Conservation (phyloP, 2,888 invertebrate species). For the Andrena haemorrhoa region DNA sequence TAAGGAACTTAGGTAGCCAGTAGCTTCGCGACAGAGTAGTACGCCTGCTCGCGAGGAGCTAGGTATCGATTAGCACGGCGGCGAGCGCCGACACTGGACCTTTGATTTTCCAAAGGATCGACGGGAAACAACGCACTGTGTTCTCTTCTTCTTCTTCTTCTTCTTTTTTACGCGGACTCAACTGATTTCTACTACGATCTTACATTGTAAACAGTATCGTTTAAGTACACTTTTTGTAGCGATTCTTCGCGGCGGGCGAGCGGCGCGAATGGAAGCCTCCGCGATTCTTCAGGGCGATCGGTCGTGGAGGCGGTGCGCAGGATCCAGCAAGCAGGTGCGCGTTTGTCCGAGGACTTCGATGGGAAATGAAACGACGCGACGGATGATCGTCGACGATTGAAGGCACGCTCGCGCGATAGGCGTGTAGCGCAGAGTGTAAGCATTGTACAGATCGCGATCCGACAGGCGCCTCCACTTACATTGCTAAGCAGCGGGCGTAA, state of each 20-base stretch:
- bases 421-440: too few relatives aligned
- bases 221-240: slow-evolving; percentile 50
- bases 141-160: slow-evolving; percentile 45
- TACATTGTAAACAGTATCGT: slow-evolving; percentile 25
- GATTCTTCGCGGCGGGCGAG: slow-evolving; percentile 17
- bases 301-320: not conserved
- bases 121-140: slow-evolving; percentile 48
- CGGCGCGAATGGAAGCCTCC: not conserved
- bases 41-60: slow-evolving; percentile 31
- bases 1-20: slow-evolving; percentile 71
- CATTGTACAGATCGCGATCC: too few relatives aligned
- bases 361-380: not conserved
- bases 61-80: slow-evolving; percentile 47
- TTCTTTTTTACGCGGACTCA: slow-evolving; percentile 61
- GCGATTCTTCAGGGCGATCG: not conserved
- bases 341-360: slow-evolving; percentile 15
- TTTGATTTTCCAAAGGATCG: slow-evolving; percentile 28
- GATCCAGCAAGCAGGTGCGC: not conserved
- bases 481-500: not conserved
- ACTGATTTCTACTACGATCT: slow-evolving; percentile 47
- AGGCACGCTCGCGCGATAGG: too few relatives aligned
- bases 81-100: slow-evolving; percentile 34
- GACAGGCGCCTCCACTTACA: too few relatives aligned
- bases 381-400: not conserved
- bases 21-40: slow-evolving; percentile 50